These are phyloP conservation scores for Paradisaea rubra DNA, from an alignment of 2,113 vertebrate species.

Conservation along the genomic window DNA sequence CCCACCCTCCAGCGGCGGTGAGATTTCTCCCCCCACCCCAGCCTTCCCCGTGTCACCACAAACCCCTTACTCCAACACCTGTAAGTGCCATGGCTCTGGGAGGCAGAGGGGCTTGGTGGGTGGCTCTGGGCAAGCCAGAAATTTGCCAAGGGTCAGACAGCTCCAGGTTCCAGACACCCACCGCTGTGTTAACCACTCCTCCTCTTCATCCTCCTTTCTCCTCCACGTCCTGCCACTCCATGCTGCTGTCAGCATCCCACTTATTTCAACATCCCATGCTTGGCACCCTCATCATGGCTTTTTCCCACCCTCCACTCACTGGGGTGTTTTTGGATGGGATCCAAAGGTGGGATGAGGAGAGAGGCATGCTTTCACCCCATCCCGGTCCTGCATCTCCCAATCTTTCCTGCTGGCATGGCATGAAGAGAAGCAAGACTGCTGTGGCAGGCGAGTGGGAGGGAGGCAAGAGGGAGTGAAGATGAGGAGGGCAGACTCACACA, in stretches of 20 bases:
- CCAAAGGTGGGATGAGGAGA: background rate
- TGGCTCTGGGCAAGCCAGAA: slow-evolving; percentile 34
- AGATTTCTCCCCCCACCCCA: slow-evolving; percentile 82
- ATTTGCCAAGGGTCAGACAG: slow-evolving; percentile 5
- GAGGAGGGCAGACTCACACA: rapidly evolving
- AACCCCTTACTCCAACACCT: slow-evolving; percentile 79
- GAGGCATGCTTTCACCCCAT: background rate
- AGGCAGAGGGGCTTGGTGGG: slow-evolving; percentile 51
- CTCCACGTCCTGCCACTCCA: background rate
- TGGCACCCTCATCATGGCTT: background rate
- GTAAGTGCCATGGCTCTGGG: slow-evolving; percentile 72
- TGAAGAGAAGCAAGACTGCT: background rate
- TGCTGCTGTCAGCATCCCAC: background rate
- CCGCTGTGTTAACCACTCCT: background rate
- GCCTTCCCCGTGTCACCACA: slow-evolving; percentile 77
- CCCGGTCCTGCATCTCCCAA: background rate
- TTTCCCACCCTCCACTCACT: background rate
- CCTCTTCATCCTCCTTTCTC: background rate
- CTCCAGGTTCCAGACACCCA: slow-evolving; percentile 28
- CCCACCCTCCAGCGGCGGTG: slow-evolving; percentile 84
- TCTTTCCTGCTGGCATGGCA: background rate
- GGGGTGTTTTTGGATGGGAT: background rate
- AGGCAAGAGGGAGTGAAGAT: background rate
- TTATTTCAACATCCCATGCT: background rate
- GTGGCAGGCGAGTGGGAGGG: background rate